Base-by-base conservation (phyloP, 92 coral and sea anemone species). In the Hydrozoanthus gracilis region DNA sequence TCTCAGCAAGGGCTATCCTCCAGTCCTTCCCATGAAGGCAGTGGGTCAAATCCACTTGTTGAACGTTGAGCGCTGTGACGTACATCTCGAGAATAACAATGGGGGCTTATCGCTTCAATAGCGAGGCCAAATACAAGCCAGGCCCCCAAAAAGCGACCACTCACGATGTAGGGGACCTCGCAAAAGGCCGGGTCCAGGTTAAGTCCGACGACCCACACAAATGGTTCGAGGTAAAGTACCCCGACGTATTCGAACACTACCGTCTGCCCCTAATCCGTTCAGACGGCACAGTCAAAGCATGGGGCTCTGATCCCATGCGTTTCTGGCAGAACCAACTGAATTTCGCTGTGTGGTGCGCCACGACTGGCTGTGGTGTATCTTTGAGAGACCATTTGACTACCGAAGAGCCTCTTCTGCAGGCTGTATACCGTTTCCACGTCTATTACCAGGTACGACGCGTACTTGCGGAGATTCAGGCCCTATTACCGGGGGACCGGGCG, bases 261-360 rank as follows among this genome's bases (percentile, higher is more conserved):
- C 71, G 71, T 18, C 18, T 66, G 4, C 71, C 71, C 18, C 14
- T 15, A 6, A 15, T 66, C n/a, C 2, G 6, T 15, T 66, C 71
- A 39, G 75, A 70, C 48, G 15, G 39, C 4, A 10, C 9, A 2
- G 75, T 70, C 9, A 35, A 18, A 10, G 11, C 9, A 8, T 70
- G 75, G 75, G 0, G 6, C 0, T 8, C 7, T 1, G 13, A 27
- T 49, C 75, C 75, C 7, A 70, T 70, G 75, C 48, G 8, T 3
- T 44, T 20, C 75, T 70, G 75, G 75, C 75, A 70, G 48, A 20
- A 8, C 48, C 75, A 70, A 14, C 46, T 70, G 2, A 70, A 70
- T 4, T 70, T 70, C 48, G 75, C 75, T 8, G 9, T 70, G 3
- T 70, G 75, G 75, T 18, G 46, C 4, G 67, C 67, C n/a, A 61